Conservation (phyloP, 1,140 invertebrate species). For the Pseudomyrmex sp. region DNA sequence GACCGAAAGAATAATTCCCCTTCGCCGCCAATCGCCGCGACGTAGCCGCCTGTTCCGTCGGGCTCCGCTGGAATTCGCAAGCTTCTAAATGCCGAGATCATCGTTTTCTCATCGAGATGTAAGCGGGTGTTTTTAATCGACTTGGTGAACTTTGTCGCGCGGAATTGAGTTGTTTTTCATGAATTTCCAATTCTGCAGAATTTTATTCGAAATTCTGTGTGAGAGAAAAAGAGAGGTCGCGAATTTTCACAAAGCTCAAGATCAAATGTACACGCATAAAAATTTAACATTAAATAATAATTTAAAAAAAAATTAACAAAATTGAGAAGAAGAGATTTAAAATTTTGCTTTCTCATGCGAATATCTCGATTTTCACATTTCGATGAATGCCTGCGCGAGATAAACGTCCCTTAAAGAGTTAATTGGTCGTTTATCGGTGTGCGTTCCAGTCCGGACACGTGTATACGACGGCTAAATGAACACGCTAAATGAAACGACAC, state of each 20-base stretch:
- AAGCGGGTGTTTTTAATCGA: slow-evolving; percentile 10
- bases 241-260: too few relatives aligned
- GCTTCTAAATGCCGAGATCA: slow-evolving; percentile 46
- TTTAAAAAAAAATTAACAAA: neutral
- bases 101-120: slow-evolving; percentile 41
- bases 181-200: too few relatives aligned
- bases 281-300: too few relatives aligned
- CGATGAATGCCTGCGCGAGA: too few relatives aligned
- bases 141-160: neutral
- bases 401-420: neutral
- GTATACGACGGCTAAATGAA: slow-evolving; percentile 62
- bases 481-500: slow-evolving; percentile 58
- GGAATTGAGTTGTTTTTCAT: neutral
- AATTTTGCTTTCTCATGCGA: too few relatives aligned
- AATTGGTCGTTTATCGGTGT: neutral
- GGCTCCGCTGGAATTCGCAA: neutral
- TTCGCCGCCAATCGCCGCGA: slow-evolving; percentile 58
- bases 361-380: too few relatives aligned
- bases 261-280: too few relatives aligned
- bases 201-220: too few relatives aligned
- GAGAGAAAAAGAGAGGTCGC: too few relatives aligned
- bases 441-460: neutral
- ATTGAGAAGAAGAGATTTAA: too few relatives aligned
- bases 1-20: slow-evolving; percentile 73
- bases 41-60: slow-evolving; percentile 26